Evolutionary conservation across 2,797 vertebrate genomes (phyloP).

Genomic region (Lacerta bilineata): DNA sequence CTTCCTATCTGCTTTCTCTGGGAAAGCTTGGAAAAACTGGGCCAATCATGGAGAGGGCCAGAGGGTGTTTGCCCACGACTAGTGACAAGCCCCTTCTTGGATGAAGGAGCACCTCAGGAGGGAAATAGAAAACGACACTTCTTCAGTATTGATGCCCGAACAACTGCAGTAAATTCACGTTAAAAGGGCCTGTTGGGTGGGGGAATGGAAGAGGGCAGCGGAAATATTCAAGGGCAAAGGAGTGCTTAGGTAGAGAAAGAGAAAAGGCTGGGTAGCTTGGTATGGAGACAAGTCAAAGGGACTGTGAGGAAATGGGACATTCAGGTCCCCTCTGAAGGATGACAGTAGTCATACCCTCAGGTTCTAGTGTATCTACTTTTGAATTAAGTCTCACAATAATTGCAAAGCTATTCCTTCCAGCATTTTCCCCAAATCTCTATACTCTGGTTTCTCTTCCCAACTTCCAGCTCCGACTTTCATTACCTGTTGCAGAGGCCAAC

Average conservation of each 20-base stretch:
- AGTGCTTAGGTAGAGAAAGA: neutral
- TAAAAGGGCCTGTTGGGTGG: neutral
- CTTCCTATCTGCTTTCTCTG: neutral
- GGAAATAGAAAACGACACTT: neutral
- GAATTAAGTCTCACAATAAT: neutral
- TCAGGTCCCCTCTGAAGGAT: neutral
- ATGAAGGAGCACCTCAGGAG: constrained; percentile 4
- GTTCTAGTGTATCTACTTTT: neutral
- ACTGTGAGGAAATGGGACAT: neutral
- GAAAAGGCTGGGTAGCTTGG: neutral
- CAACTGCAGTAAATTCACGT: neutral
- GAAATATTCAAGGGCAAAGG: neutral
- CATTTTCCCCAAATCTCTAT: neutral
- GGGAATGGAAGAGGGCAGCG: neutral
- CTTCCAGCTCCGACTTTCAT: neutral
- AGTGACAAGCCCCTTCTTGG: neutral
- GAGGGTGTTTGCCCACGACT: no score
- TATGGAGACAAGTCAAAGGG: neutral
- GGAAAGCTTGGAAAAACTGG: neutral
- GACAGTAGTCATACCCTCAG: neutral
- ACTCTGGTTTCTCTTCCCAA: no score
- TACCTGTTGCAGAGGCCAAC: neutral
- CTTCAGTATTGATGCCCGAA: neutral
- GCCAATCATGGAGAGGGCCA: neutral
- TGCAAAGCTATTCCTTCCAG: neutral